Base-by-base conservation (phyloP, 2,888 invertebrate species). In the Ormyrus thymus region DNA sequence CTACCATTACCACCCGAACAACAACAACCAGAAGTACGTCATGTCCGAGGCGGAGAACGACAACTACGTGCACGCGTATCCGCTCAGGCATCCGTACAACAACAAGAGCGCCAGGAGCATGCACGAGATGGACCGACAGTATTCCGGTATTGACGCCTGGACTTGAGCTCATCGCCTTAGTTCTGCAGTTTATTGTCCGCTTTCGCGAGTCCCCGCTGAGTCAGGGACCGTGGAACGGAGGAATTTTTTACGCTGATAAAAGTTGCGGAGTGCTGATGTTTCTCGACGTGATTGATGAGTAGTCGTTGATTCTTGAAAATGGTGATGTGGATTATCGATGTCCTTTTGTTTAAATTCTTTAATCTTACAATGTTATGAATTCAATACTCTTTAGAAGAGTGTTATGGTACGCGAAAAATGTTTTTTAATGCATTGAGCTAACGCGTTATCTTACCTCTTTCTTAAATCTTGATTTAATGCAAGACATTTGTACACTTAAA, bases 41-140 rank as follows among this genome's bases (percentile, higher is more conserved):
- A 90, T 91, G 84, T 90, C 91, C 2, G 91, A 91, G 81, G 86
- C 89, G 8, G 91, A 91, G 78, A 90, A 90, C 76, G 90, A 90
- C 74, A 89, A 89, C 80, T 89, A 90, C 78, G 85, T 85, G 65
- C 87, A 89, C 83, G 86, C 88, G 55, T 84, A 83, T 29, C 29
- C 29, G 29, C 4, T 29, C 53, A 48, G 69, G 73, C 83, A 87
- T 9, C 86, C 87, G 6, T 89, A 89, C 77, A 88, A 87, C 83
- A 88, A 88, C 83, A 89, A 88, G 85, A 87, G 85, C 66, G 92
- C 89, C 81, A 93, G 94, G 88, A 95, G 94, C 80, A 93, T 93
- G 7, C 94, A 95, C 89, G 94, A 95, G 90, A 94, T 95, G 87
- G 94, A 94, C 69, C 92, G 94, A 73, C 90, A 88, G 84, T 89